Percentiles rank a stretch among this genome's conserved stretches.
phyloP scores from a whole-genome alignment of 2,888 invertebrate genomes.

The Timandra comae region DNA sequence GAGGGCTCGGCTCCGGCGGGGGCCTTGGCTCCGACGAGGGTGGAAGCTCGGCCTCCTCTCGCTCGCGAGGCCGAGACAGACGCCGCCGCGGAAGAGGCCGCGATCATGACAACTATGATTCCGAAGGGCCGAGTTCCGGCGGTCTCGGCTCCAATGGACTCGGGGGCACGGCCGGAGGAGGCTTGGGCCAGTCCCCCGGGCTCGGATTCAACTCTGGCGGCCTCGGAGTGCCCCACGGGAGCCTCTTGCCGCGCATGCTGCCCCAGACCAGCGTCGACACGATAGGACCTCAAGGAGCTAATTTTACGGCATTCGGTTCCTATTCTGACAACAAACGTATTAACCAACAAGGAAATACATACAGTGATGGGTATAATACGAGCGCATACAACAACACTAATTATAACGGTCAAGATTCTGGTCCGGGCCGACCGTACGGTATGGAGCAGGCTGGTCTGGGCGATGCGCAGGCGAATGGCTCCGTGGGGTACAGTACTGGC shows the following conservation, averaged over 20 bases:
- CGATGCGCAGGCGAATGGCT: constrained; percentile 60
- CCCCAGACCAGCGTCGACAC: constrained; percentile 48
- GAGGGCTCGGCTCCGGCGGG: constrained; percentile 19
- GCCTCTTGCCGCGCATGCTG: constrained; percentile 66
- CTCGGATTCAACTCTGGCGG: constrained; percentile 59
- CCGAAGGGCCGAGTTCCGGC: constrained; percentile 43
- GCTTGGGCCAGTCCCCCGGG: constrained; percentile 38
- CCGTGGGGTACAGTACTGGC: constrained; percentile 71
- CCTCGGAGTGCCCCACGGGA: constrained; percentile 62
- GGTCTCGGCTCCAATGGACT: no score
- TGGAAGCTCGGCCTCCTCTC: no score
- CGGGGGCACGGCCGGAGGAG: constrained; percentile 40
- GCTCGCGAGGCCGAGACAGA: constrained; percentile 52
- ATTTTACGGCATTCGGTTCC: constrained; percentile 68
- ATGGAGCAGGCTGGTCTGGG: constrained; percentile 42
- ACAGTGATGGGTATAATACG: constrained; percentile 35
- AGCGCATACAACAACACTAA: constrained; percentile 35
- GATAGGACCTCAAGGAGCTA: constrained; percentile 53
- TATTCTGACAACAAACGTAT: constrained; percentile 49
- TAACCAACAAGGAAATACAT: constrained; percentile 27
- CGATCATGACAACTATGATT: constrained; percentile 46
- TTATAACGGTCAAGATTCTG: constrained; percentile 53
- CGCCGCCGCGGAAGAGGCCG: constrained; percentile 67
- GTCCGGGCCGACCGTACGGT: constrained; percentile 52
- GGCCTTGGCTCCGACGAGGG: constrained; percentile 21